Evolutionary conservation across 2,797 vertebrate species (phyloP).

Genomic region (Streptopelia turtur): DNA sequence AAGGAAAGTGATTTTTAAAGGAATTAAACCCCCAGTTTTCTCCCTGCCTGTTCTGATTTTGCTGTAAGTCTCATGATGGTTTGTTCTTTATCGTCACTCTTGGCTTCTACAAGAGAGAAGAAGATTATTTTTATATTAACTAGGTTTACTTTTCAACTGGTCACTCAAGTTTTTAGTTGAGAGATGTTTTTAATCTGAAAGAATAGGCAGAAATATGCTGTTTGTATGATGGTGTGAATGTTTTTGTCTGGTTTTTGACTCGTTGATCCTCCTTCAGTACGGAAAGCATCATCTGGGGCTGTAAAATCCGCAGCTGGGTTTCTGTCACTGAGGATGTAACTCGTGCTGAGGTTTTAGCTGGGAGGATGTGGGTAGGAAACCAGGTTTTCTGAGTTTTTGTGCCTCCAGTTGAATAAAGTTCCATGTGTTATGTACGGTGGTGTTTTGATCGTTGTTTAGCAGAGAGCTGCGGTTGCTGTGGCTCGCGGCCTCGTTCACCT

Average conservation of each 20-base stretch:
- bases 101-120: not conserved
- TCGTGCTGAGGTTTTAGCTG: not conserved
- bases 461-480: not conserved
- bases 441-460: fast-evolving
- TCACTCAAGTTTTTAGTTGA: not conserved
- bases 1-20: not conserved
- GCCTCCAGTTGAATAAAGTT: not conserved
- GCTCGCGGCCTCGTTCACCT: not conserved
- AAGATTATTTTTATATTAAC: not conserved
- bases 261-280: fast-evolving
- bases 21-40: not conserved
- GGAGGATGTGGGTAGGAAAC: not conserved
- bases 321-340: not conserved
- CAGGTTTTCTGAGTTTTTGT: not conserved
- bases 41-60: not conserved
- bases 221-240: not conserved
- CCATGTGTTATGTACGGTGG: fast-evolving
- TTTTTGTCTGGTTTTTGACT: not conserved
- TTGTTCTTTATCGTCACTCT: not conserved
- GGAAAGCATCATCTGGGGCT: not conserved
- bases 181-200: not conserved
- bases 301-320: not conserved
- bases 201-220: not conserved
- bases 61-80: not conserved
- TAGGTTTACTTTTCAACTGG: not conserved